Percentiles rank a stretch among this genome's conserved stretches.
Evolutionary conservation across 2,888 invertebrate genomes (phyloP).

Genomic region (Torymus texanus): DNA sequence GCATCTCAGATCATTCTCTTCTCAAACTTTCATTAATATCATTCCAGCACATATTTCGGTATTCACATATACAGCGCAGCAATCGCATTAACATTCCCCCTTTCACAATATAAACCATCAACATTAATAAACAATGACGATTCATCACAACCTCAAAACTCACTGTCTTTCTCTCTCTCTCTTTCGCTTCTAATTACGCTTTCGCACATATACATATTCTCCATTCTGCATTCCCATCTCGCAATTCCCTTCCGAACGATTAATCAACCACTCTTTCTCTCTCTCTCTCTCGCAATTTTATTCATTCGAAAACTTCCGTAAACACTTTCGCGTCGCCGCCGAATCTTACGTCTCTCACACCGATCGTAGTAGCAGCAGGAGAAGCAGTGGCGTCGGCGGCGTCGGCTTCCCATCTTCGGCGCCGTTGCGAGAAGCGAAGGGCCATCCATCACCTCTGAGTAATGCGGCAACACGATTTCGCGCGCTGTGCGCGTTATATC

Average conservation of each 20-base stretch:
- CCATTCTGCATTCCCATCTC: too few species aligned
- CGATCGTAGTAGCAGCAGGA: too few species aligned
- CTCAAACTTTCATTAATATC: too few species aligned
- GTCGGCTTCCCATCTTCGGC: slow-evolving; percentile 32
- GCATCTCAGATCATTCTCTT: too few species aligned
- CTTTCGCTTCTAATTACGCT: too few species aligned
- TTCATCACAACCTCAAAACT: too few species aligned
- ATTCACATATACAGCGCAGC: too few species aligned
- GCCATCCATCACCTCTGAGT: slow-evolving; percentile 72
- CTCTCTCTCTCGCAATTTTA: neutral
- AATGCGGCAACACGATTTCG: slow-evolving; percentile 71
- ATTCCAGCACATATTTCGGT: too few species aligned
- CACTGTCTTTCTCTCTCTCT: too few species aligned
- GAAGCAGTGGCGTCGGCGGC: neutral
- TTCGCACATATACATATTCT: too few species aligned
- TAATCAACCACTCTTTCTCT: neutral
- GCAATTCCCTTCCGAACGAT: neutral
- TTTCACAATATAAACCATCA: neutral
- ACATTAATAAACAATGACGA: too few species aligned
- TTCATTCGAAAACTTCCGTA: slow-evolving; percentile 30
- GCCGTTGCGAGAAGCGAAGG: slow-evolving; percentile 54
- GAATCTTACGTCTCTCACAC: slow-evolving; percentile 52
- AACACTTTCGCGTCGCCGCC: slow-evolving; percentile 39
- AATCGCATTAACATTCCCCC: too few species aligned
- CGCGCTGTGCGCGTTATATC: slow-evolving; percentile 61